A percentile compares a stretch with the other conserved stretches of the same genome.
These are phyloP conservation scores for Agriopis leucophaearia DNA, from an alignment of 2,888 invertebrate genomes.

Conservation along the genomic window DNA sequence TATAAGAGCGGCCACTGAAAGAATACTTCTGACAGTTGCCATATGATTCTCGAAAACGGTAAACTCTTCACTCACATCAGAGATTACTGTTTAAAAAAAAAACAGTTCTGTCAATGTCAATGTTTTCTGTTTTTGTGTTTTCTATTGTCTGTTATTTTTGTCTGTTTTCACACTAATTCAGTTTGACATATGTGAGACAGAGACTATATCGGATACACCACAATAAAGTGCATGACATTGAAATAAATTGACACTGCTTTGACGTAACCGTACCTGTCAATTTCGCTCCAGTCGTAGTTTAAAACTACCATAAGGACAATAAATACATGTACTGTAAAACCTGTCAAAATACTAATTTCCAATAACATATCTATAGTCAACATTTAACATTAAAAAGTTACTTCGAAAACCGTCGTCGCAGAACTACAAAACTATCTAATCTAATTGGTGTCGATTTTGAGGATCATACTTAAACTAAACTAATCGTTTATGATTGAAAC, in stretches of 20 bases:
- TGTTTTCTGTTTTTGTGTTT: no score
- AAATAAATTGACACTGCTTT: no score
- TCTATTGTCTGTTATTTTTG: no score
- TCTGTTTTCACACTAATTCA: no score
- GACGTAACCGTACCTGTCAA: background rate
- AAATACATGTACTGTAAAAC: background rate
- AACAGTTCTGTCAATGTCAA: no score
- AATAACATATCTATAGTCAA: conserved; percentile 16
- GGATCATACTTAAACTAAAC: background rate
- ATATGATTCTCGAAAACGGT: no score
- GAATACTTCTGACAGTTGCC: no score
- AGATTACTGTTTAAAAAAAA: no score
- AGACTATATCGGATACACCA: no score
- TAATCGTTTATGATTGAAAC: background rate
- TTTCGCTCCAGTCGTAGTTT: background rate
- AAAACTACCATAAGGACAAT: background rate
- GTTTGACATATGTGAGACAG: no score
- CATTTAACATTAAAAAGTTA: conserved; percentile 22
- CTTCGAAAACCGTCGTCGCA: conserved; percentile 49
- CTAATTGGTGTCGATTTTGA: background rate
- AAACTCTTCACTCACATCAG: no score
- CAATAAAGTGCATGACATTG: background rate
- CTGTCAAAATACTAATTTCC: background rate
- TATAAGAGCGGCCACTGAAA: background rate
- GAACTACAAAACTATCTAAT: conserved; percentile 6